Evolutionary conservation across 2,888 invertebrate genomes (phyloP).

Genomic region (Ophion slaviceki): DNA sequence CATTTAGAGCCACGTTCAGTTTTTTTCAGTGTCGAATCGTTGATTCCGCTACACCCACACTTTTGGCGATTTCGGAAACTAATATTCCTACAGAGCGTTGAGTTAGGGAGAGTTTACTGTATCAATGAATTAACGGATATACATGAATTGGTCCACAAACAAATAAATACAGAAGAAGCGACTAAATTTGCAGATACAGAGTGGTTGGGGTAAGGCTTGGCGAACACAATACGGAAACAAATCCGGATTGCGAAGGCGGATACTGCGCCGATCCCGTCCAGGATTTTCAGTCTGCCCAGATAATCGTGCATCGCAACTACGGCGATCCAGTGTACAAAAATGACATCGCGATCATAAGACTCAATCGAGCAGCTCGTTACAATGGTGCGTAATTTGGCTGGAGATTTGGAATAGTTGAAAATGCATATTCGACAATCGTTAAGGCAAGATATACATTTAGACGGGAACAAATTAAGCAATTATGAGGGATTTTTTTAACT

Average conservation of each 20-base stretch:
- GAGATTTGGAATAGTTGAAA: no score
- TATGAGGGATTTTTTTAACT: no score
- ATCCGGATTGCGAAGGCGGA: slow-evolving; percentile 76
- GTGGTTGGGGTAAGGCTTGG: slow-evolving; percentile 76
- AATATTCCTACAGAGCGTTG: no score
- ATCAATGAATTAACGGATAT: not conserved
- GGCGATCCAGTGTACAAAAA: slow-evolving; percentile 75
- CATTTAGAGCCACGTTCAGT: no score
- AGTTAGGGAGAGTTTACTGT: no score
- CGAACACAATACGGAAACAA: slow-evolving; percentile 78
- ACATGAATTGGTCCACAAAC: not conserved
- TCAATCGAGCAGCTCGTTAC: slow-evolving; percentile 74
- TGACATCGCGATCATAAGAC: slow-evolving; percentile 82
- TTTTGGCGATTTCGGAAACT: no score
- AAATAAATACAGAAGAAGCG: slow-evolving; percentile 34
- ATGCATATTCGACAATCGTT: no score
- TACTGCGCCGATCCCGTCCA: slow-evolving; percentile 78
- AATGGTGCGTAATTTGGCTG: slow-evolving; percentile 74
- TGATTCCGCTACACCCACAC: no score
- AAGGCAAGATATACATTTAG: no score
- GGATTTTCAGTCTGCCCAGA: slow-evolving; percentile 75
- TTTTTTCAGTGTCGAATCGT: no score
- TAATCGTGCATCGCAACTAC: slow-evolving; percentile 77
- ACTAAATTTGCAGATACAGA: slow-evolving; percentile 65
- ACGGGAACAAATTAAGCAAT: no score